Base-by-base conservation (phyloP, 2,888 invertebrate genomes). In the Allacma fusca region DNA sequence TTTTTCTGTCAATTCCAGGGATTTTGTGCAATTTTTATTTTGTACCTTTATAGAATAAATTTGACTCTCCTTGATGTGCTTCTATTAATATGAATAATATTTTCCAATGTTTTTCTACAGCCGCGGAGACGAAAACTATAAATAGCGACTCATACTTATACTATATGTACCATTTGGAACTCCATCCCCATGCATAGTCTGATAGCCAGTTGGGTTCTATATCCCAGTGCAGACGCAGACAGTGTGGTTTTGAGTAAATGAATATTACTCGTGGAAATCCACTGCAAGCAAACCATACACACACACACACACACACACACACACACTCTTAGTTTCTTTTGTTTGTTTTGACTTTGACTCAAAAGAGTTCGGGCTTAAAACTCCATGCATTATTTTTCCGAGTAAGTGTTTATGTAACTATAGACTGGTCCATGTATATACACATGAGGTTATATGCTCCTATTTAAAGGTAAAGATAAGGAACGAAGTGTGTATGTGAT, bases 271-370 rank as follows among this genome's bases (percentile, higher is more conserved):
- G 4, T 34, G 34, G 4, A 19, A 50, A 19, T 50, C 4, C 50
- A 50, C 19, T 16, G 16, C 5, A 9, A 19, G 16, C 2, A 50
- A 16, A 2, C 2, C 16, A 50, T 12, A 50, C 9, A 50, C 1
- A 16, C 2, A 50, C 16, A 5, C 13, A 50, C 2, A 16, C 1
- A 16, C 16, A 50, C 26, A 23, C 64, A 28, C n/a, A 69, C n/a
- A 12, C n/a, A 16, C 16, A 69, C 23, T 34, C 24, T 67, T 34
- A 67, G 67, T 34, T 67, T 43, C 40, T 69, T 40, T 69, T 69
- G 69, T 69, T 69, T 69, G 69, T 69, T 69, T 69, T 69, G 69
- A 69, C 69, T 69, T 69, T 69, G 69, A 69, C 69, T 40, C 40
- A 43, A 69, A 40, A 12, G 19, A 65, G 65, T 65, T 65, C 19